phyloP scores from a whole-genome alignment of 2,113 vertebrate species.

The Struthidea cinerea region DNA sequence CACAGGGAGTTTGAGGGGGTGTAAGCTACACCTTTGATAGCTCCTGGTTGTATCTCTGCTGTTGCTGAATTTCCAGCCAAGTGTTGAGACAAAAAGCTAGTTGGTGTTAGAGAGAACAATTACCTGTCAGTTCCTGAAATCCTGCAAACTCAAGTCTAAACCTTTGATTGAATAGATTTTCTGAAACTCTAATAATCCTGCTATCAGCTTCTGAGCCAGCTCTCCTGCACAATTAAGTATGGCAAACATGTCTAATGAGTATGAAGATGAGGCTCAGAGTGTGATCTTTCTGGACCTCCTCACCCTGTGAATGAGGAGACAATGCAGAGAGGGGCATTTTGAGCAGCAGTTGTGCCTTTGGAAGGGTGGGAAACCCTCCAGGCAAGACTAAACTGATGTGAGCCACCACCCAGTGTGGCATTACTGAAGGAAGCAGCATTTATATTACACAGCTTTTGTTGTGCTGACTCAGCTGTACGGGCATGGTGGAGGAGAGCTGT shows the following conservation, averaged over 20 bases:
- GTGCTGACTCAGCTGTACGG: background rate
- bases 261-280: background rate
- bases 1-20: background rate
- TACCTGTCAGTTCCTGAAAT: background rate
- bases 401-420: background rate
- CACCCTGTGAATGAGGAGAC: background rate
- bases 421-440: background rate
- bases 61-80: background rate
- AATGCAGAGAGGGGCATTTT: background rate
- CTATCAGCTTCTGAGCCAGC: background rate
- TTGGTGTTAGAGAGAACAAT: background rate
- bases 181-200: background rate
- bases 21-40: background rate
- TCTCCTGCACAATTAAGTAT: background rate
- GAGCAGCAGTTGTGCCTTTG: background rate
- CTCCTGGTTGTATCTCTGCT: background rate
- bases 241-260: background rate
- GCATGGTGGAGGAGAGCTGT: background rate
- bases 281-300: background rate
- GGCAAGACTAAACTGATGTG: background rate
- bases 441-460: background rate
- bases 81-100: background rate
- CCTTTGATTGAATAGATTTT: background rate
- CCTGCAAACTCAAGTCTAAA: background rate
- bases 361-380: background rate